phyloP scores from a whole-genome alignment of 2,113 vertebrate genomes.

The Holacanthus passer region DNA sequence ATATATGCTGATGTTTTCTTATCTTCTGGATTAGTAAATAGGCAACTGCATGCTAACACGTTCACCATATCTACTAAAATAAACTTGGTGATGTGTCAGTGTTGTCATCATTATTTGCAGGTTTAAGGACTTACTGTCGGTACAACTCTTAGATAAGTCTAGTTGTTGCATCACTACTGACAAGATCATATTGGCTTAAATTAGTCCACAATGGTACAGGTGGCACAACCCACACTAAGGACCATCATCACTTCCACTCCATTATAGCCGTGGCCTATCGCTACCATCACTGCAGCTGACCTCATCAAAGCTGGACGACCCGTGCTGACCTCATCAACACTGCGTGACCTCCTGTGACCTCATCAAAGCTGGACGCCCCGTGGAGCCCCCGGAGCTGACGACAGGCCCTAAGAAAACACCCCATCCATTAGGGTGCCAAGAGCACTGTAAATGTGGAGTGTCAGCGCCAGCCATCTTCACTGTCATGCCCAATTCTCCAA shows the following conservation, averaged over 20 bases:
- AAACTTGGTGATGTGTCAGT: background rate
- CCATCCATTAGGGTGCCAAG: slow-evolving; percentile 83
- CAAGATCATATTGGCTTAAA: slow-evolving; percentile 16
- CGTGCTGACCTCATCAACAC: slow-evolving; percentile 84
- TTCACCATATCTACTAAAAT: background rate
- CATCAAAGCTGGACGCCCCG: slow-evolving; percentile 84
- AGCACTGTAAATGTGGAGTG: slow-evolving; percentile 79
- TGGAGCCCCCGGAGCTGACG: slow-evolving; percentile 68
- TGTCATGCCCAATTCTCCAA: slow-evolving; percentile 78
- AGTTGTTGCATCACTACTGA: slow-evolving; percentile 5
- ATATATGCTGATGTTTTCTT: background rate
- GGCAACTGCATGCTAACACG: background rate
- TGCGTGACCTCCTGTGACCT: slow-evolving; percentile 82
- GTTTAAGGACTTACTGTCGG: background rate
- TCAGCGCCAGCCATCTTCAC: slow-evolving; percentile 77
- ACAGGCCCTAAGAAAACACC: slow-evolving; percentile 78
- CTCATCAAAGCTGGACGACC: slow-evolving; percentile 87
- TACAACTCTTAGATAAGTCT: background rate
- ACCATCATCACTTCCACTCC: slow-evolving; percentile 65
- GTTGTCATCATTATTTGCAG: background rate
- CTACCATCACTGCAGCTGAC: slow-evolving; percentile 74
- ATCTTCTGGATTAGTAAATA: background rate
- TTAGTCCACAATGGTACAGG: slow-evolving; percentile 48
- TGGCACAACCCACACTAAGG: slow-evolving; percentile 51
- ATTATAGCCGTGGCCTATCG: slow-evolving; percentile 55